A percentile compares a stretch with the other conserved stretches of the same genome.
phyloP scores from a whole-genome alignment of 1,140 invertebrate genomes.

The Drosophila bifasciata region DNA sequence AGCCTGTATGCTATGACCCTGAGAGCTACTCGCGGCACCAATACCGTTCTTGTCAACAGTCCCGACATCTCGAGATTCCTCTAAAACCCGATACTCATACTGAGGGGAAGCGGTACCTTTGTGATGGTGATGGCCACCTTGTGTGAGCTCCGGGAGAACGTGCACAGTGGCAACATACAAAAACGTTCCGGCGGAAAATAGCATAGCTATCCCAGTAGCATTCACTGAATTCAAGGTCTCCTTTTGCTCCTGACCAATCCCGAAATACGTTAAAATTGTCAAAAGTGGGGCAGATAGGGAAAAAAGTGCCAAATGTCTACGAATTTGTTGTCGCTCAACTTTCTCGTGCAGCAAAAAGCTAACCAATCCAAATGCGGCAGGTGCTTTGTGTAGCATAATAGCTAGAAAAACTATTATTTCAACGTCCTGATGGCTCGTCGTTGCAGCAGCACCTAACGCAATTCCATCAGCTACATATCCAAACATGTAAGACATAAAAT shows the following conservation, averaged over 20 bases:
- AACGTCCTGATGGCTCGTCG: conserved; percentile 96
- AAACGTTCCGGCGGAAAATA: conserved; percentile 99
- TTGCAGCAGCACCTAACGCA: conserved; percentile 97
- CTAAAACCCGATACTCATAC: conserved; percentile 68
- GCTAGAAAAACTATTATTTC: conserved; percentile 99
- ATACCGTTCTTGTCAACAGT: conserved; percentile 18
- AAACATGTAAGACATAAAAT: conserved; percentile 1
- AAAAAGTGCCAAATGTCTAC: conserved; percentile 96
- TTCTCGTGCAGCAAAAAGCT: conserved; percentile 98
- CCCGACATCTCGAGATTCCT: conserved; percentile 43
- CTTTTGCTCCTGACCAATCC: conserved; percentile 93
- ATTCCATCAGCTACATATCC: conserved; percentile 94
- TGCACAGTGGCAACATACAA: conserved; percentile 99
- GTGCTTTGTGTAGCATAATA: conserved; percentile 99
- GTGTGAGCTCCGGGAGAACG: conserved; percentile 96
- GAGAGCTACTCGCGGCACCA: conserved; percentile 58
- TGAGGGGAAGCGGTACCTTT: conserved; percentile 9
- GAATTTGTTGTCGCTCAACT: conserved; percentile 92
- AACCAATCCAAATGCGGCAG: conserved; percentile 98
- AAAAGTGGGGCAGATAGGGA: conserved; percentile 95
- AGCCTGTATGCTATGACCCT: conserved; percentile 84
- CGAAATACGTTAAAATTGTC: conserved; percentile 96
- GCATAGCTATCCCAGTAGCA: conserved; percentile 96
- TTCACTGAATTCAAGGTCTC: conserved; percentile 92
- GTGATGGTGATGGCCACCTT: conserved; percentile 79